A percentile compares a stretch with the other conserved stretches of the same genome.
These are phyloP conservation scores for Polyodon spathula DNA, from an alignment of 2,113 vertebrate species.

Conservation along the genomic window DNA sequence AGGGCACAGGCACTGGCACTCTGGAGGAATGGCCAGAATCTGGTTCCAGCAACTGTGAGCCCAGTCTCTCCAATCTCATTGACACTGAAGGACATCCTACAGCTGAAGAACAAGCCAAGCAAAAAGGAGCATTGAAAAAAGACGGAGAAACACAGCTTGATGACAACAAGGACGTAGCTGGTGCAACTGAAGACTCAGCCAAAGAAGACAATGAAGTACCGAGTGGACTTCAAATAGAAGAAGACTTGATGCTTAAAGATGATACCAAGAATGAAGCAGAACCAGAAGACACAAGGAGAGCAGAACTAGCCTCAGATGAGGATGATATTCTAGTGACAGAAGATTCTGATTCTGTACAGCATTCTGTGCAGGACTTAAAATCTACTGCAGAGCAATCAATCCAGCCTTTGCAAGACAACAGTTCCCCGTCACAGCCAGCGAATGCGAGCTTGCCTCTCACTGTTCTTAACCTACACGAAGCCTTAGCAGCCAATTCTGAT, in stretches of 20 bases:
- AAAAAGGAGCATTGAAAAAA: too few relatives aligned
- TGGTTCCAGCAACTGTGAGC: too few relatives aligned
- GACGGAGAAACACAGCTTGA: too few relatives aligned
- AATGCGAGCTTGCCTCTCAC: constrained; percentile 8
- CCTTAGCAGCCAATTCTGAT: neutral
- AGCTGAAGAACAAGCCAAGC: too few relatives aligned
- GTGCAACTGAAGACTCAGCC: too few relatives aligned
- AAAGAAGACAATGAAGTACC: constrained; percentile 11
- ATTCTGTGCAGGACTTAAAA: neutral
- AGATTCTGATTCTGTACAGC: neutral
- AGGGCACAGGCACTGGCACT: neutral
- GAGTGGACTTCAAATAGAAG: constrained; percentile 1
- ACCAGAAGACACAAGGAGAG: constrained; percentile 7
- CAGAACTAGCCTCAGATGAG: neutral
- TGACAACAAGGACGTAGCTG: too few relatives aligned
- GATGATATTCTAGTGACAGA: neutral
- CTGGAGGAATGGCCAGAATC: too few relatives aligned
- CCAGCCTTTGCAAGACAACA: constrained; percentile 1
- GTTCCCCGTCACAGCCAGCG: neutral
- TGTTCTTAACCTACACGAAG: neutral
- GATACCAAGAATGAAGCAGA: neutral
- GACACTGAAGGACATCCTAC: too few relatives aligned
- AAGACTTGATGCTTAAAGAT: neutral
- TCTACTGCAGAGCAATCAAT: neutral
- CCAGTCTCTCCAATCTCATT: too few relatives aligned